Base-by-base conservation (phyloP, 2,797 vertebrate species). In the Acipenser ruthenus region DNA sequence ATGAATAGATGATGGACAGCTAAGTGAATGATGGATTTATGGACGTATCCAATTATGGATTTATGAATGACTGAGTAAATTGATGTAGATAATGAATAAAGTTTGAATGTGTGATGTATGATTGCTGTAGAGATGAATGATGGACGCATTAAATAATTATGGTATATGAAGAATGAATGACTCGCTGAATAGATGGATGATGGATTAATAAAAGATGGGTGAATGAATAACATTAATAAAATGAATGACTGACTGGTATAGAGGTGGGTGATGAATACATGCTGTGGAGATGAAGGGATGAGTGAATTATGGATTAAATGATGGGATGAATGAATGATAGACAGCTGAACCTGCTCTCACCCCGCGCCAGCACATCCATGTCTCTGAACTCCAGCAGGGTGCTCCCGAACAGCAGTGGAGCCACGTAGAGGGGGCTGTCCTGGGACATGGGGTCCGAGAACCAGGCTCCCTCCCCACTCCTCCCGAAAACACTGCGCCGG, bases 381-480 rank as follows among this genome's bases (percentile, higher is more conserved):
- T 10, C 62, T 6, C 18, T 58, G 53, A 69, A 69, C 63, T 69
- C 68, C 10, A 65, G 23, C 52, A 69, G 63, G 6, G n/a, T 50
- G 63, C 62, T 69, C 3, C 68, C 68, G 10, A 64, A 65, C 37
- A 64, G 47, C 8, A 49, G 50, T 23, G 60, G 52, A 47, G 68
- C 68, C 6, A 69, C n/a, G 9, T 69, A 69, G 12, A 69, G 7
- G 6, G 6, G 7, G 11, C 63, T 62, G 49, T 50, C 56, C 11
- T 49, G 53, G 47, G n/a, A 8, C 12, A 50, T 6, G 63, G 63
- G 13, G 10, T 69, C 68, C 5, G 23, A 56, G 49, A 69, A 15
- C 68, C 68, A 69, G 2, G 63, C 68, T 0, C 68, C 68, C 13
- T 64, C 53, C 12, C 23, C 23, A n/a, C 11, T 58, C 13, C 60